Percentiles rank a stretch among this genome's conserved stretches.
Evolutionary conservation across 2,113 vertebrate species (phyloP).

Genomic region (Mixornis gularis): DNA sequence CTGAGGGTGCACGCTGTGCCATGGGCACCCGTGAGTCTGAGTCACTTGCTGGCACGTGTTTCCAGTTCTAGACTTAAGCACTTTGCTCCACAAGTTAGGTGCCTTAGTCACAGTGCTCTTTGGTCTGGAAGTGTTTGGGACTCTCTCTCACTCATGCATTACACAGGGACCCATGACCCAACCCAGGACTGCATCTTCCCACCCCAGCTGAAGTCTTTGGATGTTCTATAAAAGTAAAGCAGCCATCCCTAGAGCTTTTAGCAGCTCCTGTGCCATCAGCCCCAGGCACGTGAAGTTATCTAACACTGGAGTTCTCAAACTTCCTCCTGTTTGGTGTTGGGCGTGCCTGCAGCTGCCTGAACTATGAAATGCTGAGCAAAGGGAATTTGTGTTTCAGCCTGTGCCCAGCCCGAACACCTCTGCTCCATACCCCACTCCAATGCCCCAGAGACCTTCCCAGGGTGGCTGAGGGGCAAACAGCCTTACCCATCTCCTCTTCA

Average conservation of each 20-base stretch:
- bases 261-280: neutral
- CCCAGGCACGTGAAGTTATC: neutral
- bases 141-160: neutral
- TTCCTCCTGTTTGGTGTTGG: neutral
- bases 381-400: neutral
- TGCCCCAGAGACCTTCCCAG: neutral
- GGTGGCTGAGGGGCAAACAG: neutral
- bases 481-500: accelerated
- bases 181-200: neutral
- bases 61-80: neutral
- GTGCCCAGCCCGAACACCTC: accelerated
- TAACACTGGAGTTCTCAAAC: neutral
- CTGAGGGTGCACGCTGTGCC: neutral
- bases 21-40: neutral
- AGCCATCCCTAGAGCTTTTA: neutral
- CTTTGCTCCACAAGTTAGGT: neutral
- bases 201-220: neutral
- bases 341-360: neutral
- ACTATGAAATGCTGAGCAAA: neutral
- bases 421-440: neutral
- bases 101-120: neutral
- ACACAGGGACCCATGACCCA: neutral
- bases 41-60: conserved; percentile 3
- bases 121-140: neutral
- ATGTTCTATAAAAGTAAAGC: neutral